Evolutionary conservation across 2,888 invertebrate genomes (phyloP).

Genomic region (Eupithecia pulchellata): DNA sequence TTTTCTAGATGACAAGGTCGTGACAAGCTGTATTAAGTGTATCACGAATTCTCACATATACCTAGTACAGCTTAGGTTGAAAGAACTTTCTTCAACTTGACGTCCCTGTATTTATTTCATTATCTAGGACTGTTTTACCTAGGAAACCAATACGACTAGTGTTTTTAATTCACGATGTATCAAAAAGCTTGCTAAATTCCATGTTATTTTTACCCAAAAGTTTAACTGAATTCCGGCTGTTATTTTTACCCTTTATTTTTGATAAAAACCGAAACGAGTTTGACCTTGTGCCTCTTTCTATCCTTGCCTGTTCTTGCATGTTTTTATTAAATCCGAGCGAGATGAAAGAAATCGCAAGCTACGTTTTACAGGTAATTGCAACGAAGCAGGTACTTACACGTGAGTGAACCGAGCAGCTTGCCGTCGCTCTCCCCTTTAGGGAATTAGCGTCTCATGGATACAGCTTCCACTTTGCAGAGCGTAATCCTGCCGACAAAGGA

Average conservation of each 20-base stretch:
- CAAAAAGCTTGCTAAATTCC: not conserved
- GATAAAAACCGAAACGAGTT: not conserved
- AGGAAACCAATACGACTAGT: not conserved
- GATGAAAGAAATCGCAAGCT: not conserved
- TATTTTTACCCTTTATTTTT: not conserved
- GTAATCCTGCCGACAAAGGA: slow-evolving; percentile 63
- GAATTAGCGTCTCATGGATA: slow-evolving; percentile 73
- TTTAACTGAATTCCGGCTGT: not conserved
- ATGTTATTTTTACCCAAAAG: no score
- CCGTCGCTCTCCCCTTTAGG: slow-evolving; percentile 60
- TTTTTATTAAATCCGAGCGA: not conserved
- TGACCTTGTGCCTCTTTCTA: not conserved
- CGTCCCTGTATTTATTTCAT: not conserved
- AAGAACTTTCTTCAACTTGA: not conserved
- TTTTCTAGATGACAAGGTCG: not conserved
- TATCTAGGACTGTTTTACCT: not conserved
- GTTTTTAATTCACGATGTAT: not conserved
- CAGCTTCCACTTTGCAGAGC: slow-evolving; percentile 63
- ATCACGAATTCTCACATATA: not conserved
- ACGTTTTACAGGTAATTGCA: not conserved
- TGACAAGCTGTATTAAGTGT: not conserved
- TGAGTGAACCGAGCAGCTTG: slow-evolving; percentile 73
- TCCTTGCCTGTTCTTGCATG: not conserved
- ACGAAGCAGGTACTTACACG: slow-evolving; percentile 63
- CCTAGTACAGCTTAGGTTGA: not conserved